Percentiles rank a stretch among this genome's conserved stretches.
phyloP scores from a whole-genome alignment of 2,797 vertebrate species.

The Sebastes miniatus region DNA sequence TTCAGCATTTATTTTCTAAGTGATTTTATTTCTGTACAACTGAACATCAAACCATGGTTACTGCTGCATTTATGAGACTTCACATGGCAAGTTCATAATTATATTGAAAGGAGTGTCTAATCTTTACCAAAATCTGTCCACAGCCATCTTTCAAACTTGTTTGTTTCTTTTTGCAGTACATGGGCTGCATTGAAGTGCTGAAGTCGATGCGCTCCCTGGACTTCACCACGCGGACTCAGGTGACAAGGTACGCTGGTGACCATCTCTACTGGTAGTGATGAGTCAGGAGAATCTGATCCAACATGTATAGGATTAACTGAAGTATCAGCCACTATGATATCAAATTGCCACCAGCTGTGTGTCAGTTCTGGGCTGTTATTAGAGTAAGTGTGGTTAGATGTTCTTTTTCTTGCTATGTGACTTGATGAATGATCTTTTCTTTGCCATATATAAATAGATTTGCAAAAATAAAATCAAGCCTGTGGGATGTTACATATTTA shows the following conservation, averaged over 20 bases:
- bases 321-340: neutral
- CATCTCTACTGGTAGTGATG: neutral
- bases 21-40: neutral
- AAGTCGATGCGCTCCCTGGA: slow-evolving; percentile 97
- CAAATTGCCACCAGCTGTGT: neutral
- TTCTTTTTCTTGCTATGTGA: neutral
- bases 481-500: too few relatives aligned
- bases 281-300: slow-evolving; percentile 45
- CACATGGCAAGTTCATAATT: neutral
- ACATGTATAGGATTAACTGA: slow-evolving; percentile 4
- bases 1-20: neutral
- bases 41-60: neutral
- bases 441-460: too few relatives aligned
- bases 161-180: slow-evolving; percentile 85
- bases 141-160: neutral
- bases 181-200: slow-evolving; percentile 97
- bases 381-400: neutral
- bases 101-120: neutral
- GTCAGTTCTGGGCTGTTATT: neutral
- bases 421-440: too few relatives aligned
- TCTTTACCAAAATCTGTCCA: neutral
- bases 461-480: too few relatives aligned
- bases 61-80: neutral
- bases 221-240: slow-evolving; percentile 95
- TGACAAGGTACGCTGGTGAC: slow-evolving; percentile 88